Evolutionary conservation across 2,888 invertebrate species (phyloP), one percentile per base, ranked within the genome.

Genomic region (Cremastinae sp.): DNA sequence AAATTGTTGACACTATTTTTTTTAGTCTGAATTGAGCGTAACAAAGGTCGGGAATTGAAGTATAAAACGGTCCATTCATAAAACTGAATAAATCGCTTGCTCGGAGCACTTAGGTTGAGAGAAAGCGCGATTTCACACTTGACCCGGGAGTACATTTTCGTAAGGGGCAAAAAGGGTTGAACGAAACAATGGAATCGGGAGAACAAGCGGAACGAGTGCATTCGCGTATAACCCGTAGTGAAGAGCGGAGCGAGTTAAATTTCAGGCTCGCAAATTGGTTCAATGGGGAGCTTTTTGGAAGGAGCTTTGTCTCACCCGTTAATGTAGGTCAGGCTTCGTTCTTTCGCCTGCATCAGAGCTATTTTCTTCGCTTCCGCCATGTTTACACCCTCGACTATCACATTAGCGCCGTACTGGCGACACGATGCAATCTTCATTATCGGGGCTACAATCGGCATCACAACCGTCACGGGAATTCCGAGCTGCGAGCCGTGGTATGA

Each of bases 381-480:
- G 84, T 96, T 94, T 53, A 92, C 91, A 1, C 98, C 98, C 77
- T 94, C 91, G 10, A 96, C 93, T 20, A 98, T 93, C 5, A 98
- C 97, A 56, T 93, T 93, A 0, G 98, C 98, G 4, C 96, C 95
- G 86, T 93, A 96, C 62, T 94, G 94, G 65, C 94, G 93, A 87
- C 98, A 98, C 78, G 95, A 94, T 85, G 96, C 94, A 58, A 98
- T 95, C 91, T 98, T 98, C 97, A 98, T 98, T 72, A 98, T 95
- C 0, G 98, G 98, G 0, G 98, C 98, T 0, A 96, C 94, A 45
- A 94, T 93, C 0, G 98, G 98, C 98, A 98, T 98, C n/a, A 98
- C 96, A 3, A 98, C 95, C 0, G 94, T 94, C 10, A 94, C 93
- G 0, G 93, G 91, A 62, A 94, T 92, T 5, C 90, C 91, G 20